Evolutionary conservation across 2,888 invertebrate genomes (phyloP), one percentile per base, ranked within the genome.

Genomic region (Eurytoma adleriae): DNA sequence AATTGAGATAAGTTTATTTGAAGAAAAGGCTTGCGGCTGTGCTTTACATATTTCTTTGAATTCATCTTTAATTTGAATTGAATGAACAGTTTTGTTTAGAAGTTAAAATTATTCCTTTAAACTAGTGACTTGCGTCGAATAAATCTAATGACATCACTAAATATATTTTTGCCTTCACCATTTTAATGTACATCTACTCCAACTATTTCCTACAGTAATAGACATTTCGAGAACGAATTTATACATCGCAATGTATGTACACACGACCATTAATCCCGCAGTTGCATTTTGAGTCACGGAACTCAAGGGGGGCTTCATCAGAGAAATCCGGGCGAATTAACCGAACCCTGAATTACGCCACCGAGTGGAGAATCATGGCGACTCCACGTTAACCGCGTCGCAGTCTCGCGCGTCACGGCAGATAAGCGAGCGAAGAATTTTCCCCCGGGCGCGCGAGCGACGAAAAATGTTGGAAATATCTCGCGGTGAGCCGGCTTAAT

Each of bases 401-500:
- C 50, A 72, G 67, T 78, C 52, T 78, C 52, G 12, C 57, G 66
- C 50, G 40, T 62, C n/a, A 0, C 27, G 40, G 50, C 7, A 77
- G 70, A 78, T 77, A 80, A 77, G 62, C 59, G 48, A 61, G 16
- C 64, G 62, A 72, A 50, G 24, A 48, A 61, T 62, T 61, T 40
- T 16, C 40, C 12, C n/a, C 48, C 18, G 57, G 16, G 7, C 59
- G 7, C 14, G 18, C 18, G 68, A 52, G 27, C 52, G 24, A 16
- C 61, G 27, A 72, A 77, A 77, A 67, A 64, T 67, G 48, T 57
- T 3, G 62, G 50, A 59, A 68, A 68, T 74, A 71, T 77, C 74
- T 77, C 68, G 48, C 40, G 48, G 62, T 30, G 66, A 57, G 20
- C n/a, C 52, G 24, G 59, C n/a, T 84, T 85, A 84, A 85, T 84